Conservation (phyloP, 2,888 invertebrate genomes). For the Plebejus melissa region DNA sequence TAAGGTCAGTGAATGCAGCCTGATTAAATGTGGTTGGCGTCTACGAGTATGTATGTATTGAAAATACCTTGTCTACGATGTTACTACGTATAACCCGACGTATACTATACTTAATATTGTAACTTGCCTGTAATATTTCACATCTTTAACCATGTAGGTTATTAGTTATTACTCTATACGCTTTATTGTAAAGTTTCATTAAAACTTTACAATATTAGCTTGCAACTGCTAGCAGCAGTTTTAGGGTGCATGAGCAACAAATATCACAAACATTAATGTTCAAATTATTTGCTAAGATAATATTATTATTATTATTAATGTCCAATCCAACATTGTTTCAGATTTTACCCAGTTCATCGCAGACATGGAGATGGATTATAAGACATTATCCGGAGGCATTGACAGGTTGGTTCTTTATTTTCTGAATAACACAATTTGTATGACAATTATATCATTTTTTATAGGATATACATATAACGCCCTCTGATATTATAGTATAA, state of each 20-base stretch:
- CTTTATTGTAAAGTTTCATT: too few relatives aligned
- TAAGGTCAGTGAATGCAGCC: background rate
- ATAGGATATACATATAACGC: too few relatives aligned
- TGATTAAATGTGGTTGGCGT: background rate
- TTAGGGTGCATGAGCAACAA: too few relatives aligned
- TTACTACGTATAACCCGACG: too few relatives aligned
- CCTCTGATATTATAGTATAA: too few relatives aligned
- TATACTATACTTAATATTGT: background rate
- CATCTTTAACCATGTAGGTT: too few relatives aligned
- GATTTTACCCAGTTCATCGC: conserved; percentile 72
- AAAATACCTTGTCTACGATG: background rate
- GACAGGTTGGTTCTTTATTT: conserved; percentile 55
- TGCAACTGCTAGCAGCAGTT: too few relatives aligned
- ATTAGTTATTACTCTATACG: too few relatives aligned
- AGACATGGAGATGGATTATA: conserved; percentile 71
- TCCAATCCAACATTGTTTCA: conserved; percentile 42
- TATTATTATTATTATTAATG: conserved; percentile 19
- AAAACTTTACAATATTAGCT: too few relatives aligned
- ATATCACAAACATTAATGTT: background rate
- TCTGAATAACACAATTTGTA: background rate
- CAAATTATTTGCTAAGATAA: background rate
- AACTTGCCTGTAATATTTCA: background rate
- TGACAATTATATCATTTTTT: too few relatives aligned
- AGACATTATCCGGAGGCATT: conserved; percentile 56
- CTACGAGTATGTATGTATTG: too few relatives aligned